Evolutionary conservation across 1,140 invertebrate genomes (phyloP), one percentile per base, ranked within the genome.

Genomic region (Drosophila arizonae): DNA sequence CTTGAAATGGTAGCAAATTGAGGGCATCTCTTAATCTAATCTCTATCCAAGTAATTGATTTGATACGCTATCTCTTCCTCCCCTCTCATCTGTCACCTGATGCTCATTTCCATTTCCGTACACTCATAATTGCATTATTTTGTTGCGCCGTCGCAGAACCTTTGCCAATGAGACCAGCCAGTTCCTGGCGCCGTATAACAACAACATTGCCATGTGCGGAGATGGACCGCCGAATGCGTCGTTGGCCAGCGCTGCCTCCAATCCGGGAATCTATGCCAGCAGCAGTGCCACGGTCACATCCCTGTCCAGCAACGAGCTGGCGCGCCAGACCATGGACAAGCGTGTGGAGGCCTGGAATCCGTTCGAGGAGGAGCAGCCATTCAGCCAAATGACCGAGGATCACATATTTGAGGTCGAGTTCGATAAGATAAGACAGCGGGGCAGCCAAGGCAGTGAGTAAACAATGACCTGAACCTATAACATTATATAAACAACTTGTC

Each of bases 321-420:
- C 85, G 0, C 85, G 76, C 1, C 73, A 79, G 56, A 66, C 75
- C 13, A 72, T 72, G 57, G 89, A 81, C 4, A 90, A 90, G 67
- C 77, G 91, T 13, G 89, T 93, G 11, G 92, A 92, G 57, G 94
- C 95, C 72, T 97, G 96, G 96, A 97, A 97, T 93, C 96, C 96
- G 21, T 97, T 97, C 85, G 95, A 95, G 81, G 95, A 95, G 86
- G 95, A 96, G 85, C 92, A 93, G 54, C 94, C 94, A n/a, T 96
- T 96, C 89, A 94, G 93, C 90, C 94, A 95, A 80, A 94, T 96
- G 91, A 95, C 95, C 2, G 96, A 97, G 81, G 96, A 97, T 93
- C 94, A 96, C 78, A 95, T 97, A 77, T 97, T 97, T 92, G 96
- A 96, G 62, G 95, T 95, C 26, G 96, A 97, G 92, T 97, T 97